These are phyloP conservation scores for Philhelius pedissequus DNA, from an alignment of 2,888 invertebrate genomes.

Conservation along the genomic window DNA sequence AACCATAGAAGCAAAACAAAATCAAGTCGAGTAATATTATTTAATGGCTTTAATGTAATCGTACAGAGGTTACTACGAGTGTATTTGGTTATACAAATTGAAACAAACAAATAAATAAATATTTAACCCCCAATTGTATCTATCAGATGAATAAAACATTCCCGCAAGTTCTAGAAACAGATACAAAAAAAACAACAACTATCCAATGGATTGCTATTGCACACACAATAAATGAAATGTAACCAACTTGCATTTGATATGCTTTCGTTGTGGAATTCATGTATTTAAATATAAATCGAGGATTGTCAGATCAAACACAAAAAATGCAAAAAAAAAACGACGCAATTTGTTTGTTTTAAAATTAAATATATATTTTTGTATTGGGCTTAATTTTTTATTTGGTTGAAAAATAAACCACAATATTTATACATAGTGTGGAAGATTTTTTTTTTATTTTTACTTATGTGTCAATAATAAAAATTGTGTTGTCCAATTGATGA, in stretches of 20 bases:
- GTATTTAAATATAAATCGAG: slow-evolving; percentile 48
- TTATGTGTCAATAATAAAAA: slow-evolving; percentile 33
- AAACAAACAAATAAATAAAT: slow-evolving; percentile 35
- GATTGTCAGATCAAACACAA: slow-evolving; percentile 5
- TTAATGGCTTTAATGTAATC: slow-evolving; percentile 37
- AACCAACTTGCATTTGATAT: slow-evolving; percentile 46
- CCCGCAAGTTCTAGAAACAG: slow-evolving; percentile 14
- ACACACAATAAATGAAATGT: slow-evolving; percentile 37
- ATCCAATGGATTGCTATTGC: slow-evolving; percentile 20
- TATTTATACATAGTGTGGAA: not conserved
- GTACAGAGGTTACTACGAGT: too few relatives aligned
- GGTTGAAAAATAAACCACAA: not conserved
- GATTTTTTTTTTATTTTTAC: not conserved
- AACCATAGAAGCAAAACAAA: slow-evolving; percentile 29
- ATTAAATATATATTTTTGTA: slow-evolving; percentile 20
- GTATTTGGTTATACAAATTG: slow-evolving; percentile 12
- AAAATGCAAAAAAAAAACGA: not conserved
- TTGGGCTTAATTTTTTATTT: not conserved
- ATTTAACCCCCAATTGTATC: slow-evolving; percentile 41
- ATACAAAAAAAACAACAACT: not conserved
- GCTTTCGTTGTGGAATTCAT: slow-evolving; percentile 27
- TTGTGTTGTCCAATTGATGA: slow-evolving; percentile 31
- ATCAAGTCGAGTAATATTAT: slow-evolving; percentile 44
- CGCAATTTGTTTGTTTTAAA: not conserved
- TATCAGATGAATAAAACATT: slow-evolving; percentile 51